These are phyloP conservation scores for Ophiodon elongatus DNA, from an alignment of 2,113 vertebrate species.

Conservation along the genomic window DNA sequence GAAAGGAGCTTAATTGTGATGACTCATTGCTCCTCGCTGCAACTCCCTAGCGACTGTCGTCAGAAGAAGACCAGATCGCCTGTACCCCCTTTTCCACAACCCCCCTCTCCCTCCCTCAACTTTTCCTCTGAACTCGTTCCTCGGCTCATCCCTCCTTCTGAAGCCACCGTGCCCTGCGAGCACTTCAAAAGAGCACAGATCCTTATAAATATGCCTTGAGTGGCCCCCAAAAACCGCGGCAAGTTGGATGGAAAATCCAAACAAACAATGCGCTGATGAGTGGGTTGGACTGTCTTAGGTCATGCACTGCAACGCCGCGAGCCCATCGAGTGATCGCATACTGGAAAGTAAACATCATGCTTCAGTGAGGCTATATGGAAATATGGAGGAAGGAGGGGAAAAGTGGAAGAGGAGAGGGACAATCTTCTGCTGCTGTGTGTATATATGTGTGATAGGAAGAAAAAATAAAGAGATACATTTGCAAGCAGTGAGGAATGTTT, in stretches of 20 bases:
- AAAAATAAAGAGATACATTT: slow-evolving; percentile 29
- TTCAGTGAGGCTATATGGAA: slow-evolving; percentile 15
- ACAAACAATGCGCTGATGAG: slow-evolving; percentile 72
- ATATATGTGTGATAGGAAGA: not conserved
- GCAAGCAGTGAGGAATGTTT: slow-evolving; percentile 67
- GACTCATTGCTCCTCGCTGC: slow-evolving; percentile 39
- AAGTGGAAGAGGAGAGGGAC: slow-evolving; percentile 1
- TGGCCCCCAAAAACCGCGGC: slow-evolving; percentile 30
- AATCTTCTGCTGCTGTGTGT: slow-evolving; percentile 3
- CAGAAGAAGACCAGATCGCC: slow-evolving; percentile 43
- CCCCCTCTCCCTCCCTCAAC: not conserved
- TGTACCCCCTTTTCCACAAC: slow-evolving; percentile 24
- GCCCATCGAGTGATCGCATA: slow-evolving; percentile 45
- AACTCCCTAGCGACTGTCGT: slow-evolving; percentile 24
- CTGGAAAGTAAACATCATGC: slow-evolving; percentile 56
- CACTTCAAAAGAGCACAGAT: slow-evolving; percentile 62
- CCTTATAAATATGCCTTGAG: slow-evolving; percentile 51
- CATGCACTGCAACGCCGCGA: slow-evolving; percentile 24
- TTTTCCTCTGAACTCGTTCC: slow-evolving; percentile 53
- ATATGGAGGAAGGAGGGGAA: slow-evolving; percentile 8
- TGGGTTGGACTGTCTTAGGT: slow-evolving; percentile 49
- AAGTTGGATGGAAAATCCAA: slow-evolving; percentile 65
- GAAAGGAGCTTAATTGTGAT: slow-evolving; percentile 53
- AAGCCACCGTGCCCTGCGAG: slow-evolving; percentile 18
- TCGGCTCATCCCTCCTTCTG: slow-evolving; percentile 56